Percentiles rank a stretch among this genome's conserved stretches.
phyloP scores from a whole-genome alignment of 2,888 invertebrate genomes.

The Abscondita cerata region DNA sequence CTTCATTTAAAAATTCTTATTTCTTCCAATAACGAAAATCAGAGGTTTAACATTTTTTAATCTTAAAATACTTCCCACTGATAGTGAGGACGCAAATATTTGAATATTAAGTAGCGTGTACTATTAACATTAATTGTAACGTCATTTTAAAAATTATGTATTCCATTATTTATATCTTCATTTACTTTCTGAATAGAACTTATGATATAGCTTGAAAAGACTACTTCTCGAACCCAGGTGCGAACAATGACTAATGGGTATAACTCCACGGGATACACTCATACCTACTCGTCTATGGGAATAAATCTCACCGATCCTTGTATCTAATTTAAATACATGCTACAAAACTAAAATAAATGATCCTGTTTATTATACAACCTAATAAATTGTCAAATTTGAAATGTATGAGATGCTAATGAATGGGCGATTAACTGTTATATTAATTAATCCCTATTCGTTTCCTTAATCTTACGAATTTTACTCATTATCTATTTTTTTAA shows the following conservation, averaged over 20 bases:
- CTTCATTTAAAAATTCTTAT: no score
- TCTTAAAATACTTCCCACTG: no score
- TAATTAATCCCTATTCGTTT: conserved; percentile 11
- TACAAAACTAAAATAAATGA: conserved; percentile 28
- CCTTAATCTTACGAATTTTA: no score
- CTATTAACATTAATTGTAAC: conserved; percentile 24
- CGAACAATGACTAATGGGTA: conserved; percentile 47
- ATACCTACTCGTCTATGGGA: conserved; percentile 42
- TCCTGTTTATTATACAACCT: conserved; percentile 24
- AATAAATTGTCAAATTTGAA: conserved; percentile 26
- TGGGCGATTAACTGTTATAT: conserved; percentile 15
- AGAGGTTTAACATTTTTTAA: no score
- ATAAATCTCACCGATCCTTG: conserved; percentile 41
- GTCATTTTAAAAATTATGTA: conserved; percentile 34
- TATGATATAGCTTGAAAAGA: conserved; percentile 36
- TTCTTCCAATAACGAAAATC: no score
- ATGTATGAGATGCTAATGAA: conserved; percentile 23
- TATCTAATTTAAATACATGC: conserved; percentile 43
- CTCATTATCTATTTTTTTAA: no score
- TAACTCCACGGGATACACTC: conserved; percentile 42
- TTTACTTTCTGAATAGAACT: conserved; percentile 43
- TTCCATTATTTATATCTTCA: conserved; percentile 46
- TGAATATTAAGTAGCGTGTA: neutral
- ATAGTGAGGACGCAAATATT: no score
- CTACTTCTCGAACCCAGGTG: conserved; percentile 42